phyloP scores from a whole-genome alignment of 2,797 vertebrate species.

The Podargus strigoides region DNA sequence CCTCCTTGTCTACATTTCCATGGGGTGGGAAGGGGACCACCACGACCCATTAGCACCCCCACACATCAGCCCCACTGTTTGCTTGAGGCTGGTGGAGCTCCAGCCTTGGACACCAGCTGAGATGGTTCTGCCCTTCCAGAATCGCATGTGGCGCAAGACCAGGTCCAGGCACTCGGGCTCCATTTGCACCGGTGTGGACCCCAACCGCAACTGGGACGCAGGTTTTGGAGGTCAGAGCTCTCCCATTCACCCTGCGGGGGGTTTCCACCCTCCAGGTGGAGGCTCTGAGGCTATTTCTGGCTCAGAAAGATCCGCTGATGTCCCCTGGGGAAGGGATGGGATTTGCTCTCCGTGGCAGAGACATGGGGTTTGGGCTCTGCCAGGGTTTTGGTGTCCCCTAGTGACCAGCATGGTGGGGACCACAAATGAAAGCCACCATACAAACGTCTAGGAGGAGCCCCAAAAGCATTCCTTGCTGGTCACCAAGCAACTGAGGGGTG shows the following conservation, averaged over 20 bases:
- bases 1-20: rapidly evolving
- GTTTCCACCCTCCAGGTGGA: neutral
- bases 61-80: neutral
- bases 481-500: neutral
- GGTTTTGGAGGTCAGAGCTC: constrained; percentile 84
- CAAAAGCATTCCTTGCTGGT: rapidly evolving
- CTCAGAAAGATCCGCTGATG: neutral
- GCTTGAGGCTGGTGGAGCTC: neutral
- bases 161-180: constrained; percentile 77
- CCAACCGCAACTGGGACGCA: constrained; percentile 94
- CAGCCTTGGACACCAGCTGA: neutral
- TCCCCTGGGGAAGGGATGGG: neutral
- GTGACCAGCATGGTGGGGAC: neutral
- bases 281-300: neutral
- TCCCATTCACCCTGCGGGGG: rapidly evolving
- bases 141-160: constrained; percentile 97
- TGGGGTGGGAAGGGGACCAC: neutral
- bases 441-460: neutral
- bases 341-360: neutral
- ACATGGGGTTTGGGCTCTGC: neutral
- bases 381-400: neutral
- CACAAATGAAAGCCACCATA: neutral
- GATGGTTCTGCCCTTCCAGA: constrained; percentile 68
- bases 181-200: constrained; percentile 84
- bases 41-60: rapidly evolving